phyloP scores from a whole-genome alignment of 37 sponge, comb jelly and placozoan species.

The Dysidea cf. avara region DNA sequence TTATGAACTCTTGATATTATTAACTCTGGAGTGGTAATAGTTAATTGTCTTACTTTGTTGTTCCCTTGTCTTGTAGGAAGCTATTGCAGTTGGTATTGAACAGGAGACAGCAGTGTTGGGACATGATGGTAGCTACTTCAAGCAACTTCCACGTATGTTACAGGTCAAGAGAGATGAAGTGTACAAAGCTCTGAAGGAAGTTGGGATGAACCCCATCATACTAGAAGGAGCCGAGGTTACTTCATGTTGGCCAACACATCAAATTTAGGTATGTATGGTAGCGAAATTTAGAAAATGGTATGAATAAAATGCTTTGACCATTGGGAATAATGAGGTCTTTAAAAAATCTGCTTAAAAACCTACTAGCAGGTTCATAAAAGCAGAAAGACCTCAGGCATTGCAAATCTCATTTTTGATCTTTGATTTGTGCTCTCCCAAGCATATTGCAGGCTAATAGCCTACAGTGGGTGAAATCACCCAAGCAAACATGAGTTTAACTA shows the following conservation, averaged over 20 bases:
- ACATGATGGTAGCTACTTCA: slow-evolving; percentile 78
- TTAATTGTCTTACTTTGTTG: no score
- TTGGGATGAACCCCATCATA: slow-evolving; percentile 83
- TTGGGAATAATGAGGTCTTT: neutral
- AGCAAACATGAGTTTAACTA: no score
- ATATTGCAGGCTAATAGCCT: no score
- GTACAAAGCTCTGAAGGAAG: slow-evolving; percentile 65
- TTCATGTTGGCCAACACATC: slow-evolving; percentile 90
- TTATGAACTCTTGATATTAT: no score
- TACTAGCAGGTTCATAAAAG: neutral
- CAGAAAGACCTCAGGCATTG: no score
- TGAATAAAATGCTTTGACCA: no score
- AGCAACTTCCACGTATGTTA: slow-evolving; percentile 41
- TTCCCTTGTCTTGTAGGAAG: slow-evolving; percentile 66
- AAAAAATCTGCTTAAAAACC: neutral
- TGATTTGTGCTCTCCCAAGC: no score
- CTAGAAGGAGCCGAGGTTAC: slow-evolving; percentile 94
- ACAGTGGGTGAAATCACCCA: no score
- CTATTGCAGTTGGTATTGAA: slow-evolving; percentile 75
- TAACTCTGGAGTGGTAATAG: no score
- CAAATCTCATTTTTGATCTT: no score
- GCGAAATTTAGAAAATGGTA: no score
- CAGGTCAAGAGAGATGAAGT: slow-evolving; percentile 77
- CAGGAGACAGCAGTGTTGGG: slow-evolving; percentile 52
- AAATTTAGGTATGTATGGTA: slow-evolving; percentile 69